These are phyloP conservation scores for Aphaenogaster rudis DNA, from an alignment of 1,140 invertebrate species.

Conservation along the genomic window DNA sequence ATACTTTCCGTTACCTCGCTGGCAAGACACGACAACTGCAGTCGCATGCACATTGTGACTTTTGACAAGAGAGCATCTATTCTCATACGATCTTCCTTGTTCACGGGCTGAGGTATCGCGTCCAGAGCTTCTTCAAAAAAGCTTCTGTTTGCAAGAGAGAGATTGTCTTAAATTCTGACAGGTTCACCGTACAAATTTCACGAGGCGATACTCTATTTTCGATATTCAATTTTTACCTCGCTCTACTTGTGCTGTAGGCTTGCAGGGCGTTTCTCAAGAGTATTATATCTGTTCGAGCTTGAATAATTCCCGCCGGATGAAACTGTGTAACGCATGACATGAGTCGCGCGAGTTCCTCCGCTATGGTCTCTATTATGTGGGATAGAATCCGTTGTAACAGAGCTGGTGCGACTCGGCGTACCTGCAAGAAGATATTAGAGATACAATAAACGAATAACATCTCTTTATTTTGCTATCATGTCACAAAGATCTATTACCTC, in stretches of 20 bases:
- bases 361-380: constrained; percentile 95
- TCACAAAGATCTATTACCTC: constrained; percentile 89
- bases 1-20: constrained; percentile 69
- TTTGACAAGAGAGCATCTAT: constrained; percentile 83
- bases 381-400: constrained; percentile 92
- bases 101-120: constrained; percentile 87
- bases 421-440: constrained; percentile 84
- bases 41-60: constrained; percentile 82
- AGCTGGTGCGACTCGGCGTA: constrained; percentile 93
- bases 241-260: constrained; percentile 87
- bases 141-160: constrained; percentile 80
- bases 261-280: constrained; percentile 88
- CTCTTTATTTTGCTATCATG: background rate
- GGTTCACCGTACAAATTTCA: background rate
- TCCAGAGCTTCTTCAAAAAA: constrained; percentile 89
- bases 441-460: constrained; percentile 15
- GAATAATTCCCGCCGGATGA: constrained; percentile 89
- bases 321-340: constrained; percentile 93
- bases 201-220: background rate
- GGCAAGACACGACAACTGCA: constrained; percentile 83
- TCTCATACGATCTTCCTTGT: constrained; percentile 82
- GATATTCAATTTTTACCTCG: constrained; percentile 84
- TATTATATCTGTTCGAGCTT: constrained; percentile 90
- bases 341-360: constrained; percentile 95
- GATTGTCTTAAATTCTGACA: background rate